Evolutionary conservation across 2,797 vertebrate genomes (phyloP), one percentile per base, ranked within the genome.

Genomic region (Coreius guichenoti): DNA sequence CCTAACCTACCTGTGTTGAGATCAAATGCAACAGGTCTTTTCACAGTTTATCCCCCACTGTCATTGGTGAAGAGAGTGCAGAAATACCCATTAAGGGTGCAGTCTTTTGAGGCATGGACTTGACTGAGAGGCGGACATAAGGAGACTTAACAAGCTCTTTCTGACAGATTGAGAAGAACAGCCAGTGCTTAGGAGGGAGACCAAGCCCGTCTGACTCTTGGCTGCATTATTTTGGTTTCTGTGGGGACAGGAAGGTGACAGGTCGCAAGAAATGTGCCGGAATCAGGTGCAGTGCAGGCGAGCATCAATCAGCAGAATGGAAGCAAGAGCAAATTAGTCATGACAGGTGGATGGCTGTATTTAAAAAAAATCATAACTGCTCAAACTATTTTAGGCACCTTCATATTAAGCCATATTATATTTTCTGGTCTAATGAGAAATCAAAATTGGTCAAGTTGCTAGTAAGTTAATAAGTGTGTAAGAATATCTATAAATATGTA

Each of bases 271-370:
- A 75, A 16, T 73, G 78, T 61, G 31, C 65, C 12, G 12, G 43
- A 61, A 51, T 29, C 80, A 78, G 74, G 81, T 79, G 67, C 80
- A 63, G 45, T 58, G 11, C 45, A 70, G 75, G 26, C 16, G 2
- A 45, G 16, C 49, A 78, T 86, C 73, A 78, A 49, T 77, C 84
- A 86, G 12, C 9, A 3, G 29, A 63, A 17, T 56, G 39, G 47
- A 49, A 39, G 61, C 36, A 56, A 61, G 6, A 75, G 51, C 77
- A 84, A 80, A 84, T 72, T 76, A 87, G 26, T 80, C 67, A 58
- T 92, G 91, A 91, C 89, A 92, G 92, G 83, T 90, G 86, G 91
- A 82, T 80, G n/a, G 81, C 84, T 88, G 73, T 69, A 61, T 2
- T 83, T 73, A 76, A 91, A 91, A 92, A 92, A 63, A 29, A 19